A percentile compares a stretch with the other conserved stretches of the same genome.
These are phyloP conservation scores for Epistrophe eligans DNA, from an alignment of 2,888 invertebrate species.

Conservation along the genomic window DNA sequence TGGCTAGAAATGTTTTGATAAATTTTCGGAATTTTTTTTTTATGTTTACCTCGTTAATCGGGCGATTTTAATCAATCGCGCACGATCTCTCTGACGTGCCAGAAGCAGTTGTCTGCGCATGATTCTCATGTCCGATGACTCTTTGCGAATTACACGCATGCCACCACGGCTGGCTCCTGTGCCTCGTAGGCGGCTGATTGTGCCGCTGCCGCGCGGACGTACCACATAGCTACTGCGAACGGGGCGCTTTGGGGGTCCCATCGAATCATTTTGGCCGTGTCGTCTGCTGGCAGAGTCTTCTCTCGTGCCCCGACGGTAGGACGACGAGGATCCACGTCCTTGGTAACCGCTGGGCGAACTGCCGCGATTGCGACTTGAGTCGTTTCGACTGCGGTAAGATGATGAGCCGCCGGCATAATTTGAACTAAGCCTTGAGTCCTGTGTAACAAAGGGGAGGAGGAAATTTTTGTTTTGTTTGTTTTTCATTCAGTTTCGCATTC, in stretches of 20 bases:
- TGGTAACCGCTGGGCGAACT: constrained; percentile 79
- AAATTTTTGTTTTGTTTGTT: constrained; percentile 76
- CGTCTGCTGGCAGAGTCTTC: constrained; percentile 77
- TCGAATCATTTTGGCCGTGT: constrained; percentile 79
- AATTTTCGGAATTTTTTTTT: constrained; percentile 72
- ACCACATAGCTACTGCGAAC: constrained; percentile 81
- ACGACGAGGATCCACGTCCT: constrained; percentile 78
- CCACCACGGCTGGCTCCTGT: constrained; percentile 79
- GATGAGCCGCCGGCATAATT: constrained; percentile 80
- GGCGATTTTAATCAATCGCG: constrained; percentile 83
- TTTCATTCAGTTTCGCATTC: constrained; percentile 75
- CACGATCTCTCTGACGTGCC: constrained; percentile 83
- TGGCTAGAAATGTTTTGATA: constrained; percentile 71
- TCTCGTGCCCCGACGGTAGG: constrained; percentile 77
- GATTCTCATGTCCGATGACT: constrained; percentile 82
- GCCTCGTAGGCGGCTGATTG: constrained; percentile 79
- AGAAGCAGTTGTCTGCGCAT: constrained; percentile 83
- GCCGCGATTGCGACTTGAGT: constrained; percentile 81
- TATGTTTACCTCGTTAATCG: constrained; percentile 83
- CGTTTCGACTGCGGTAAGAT: constrained; percentile 82
- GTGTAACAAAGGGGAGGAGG: constrained; percentile 77
- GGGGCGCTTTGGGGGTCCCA: constrained; percentile 83
- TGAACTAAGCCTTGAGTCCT: constrained; percentile 78
- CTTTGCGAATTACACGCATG: constrained; percentile 81
- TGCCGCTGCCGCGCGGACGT: constrained; percentile 80